These are phyloP conservation scores for Chirona hameri DNA, from an alignment of 2,888 invertebrate genomes.

Conservation along the genomic window DNA sequence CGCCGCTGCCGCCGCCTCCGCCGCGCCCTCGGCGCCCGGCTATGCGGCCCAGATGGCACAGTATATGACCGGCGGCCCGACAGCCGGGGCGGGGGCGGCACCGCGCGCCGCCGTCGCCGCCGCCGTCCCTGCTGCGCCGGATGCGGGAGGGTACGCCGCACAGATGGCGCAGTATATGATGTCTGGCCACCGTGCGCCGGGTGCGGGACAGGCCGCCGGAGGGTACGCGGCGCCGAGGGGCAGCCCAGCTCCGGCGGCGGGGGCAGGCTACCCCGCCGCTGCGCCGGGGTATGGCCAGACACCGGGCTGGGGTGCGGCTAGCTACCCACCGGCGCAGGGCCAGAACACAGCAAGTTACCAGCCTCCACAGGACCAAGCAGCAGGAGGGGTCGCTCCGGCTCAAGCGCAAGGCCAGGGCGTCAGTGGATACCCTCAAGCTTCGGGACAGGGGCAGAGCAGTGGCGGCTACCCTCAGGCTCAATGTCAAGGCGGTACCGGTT, in stretches of 20 bases:
- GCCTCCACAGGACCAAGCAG: no score
- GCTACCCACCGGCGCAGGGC: neutral
- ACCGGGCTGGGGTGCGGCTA: neutral
- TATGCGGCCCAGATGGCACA: constrained; percentile 9
- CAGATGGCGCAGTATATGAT: constrained; percentile 10
- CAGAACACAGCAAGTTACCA: neutral
- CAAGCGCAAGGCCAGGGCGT: no score
- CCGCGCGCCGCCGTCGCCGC: no score
- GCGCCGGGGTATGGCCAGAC: neutral
- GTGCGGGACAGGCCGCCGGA: neutral
- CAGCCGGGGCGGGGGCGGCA: neutral
- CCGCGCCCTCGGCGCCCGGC: constrained; percentile 8
- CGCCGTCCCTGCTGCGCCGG: neutral
- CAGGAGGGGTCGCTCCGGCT: no score
- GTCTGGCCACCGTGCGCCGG: neutral
- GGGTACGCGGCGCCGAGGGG: neutral
- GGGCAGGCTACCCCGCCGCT: neutral
- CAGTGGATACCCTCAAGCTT: neutral
- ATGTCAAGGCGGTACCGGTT: neutral
- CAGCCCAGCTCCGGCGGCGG: neutral
- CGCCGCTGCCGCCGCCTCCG: constrained; percentile 30
- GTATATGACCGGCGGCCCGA: neutral
- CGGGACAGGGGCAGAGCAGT: neutral
- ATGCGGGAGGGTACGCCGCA: neutral
- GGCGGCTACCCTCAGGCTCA: neutral